A percentile compares a stretch with the other conserved stretches of the same genome.
Evolutionary conservation across 2,113 vertebrate genomes (phyloP).

Genomic region (Eubucco bourcierii): DNA sequence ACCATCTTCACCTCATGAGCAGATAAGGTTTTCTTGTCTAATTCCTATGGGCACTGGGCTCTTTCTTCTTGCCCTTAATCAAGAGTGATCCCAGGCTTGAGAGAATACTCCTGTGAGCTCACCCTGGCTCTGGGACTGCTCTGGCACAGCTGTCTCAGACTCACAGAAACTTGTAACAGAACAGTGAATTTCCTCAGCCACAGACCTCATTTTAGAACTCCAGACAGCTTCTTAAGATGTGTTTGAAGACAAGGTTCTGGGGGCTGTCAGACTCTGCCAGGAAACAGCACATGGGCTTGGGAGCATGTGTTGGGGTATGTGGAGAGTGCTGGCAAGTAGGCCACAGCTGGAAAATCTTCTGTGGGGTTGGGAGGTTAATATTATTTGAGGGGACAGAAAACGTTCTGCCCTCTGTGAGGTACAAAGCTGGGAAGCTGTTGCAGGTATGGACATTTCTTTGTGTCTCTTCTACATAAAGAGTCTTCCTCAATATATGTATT

Average conservation of each 20-base stretch:
- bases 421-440: not conserved
- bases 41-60: not conserved
- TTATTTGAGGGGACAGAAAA: not conserved
- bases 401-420: not conserved
- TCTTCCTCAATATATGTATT: not conserved
- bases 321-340: not conserved
- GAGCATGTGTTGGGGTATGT: not conserved
- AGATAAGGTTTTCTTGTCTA: accelerated
- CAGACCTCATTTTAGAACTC: not conserved
- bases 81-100: not conserved
- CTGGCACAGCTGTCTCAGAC: not conserved
- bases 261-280: not conserved
- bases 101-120: not conserved
- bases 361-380: not conserved
- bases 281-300: not conserved
- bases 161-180: not conserved
- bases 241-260: not conserved
- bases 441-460: not conserved
- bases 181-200: not conserved
- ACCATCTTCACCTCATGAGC: not conserved
- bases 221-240: not conserved
- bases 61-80: not conserved
- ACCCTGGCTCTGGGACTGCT: too few species aligned
- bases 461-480: not conserved
- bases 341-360: not conserved